Percentiles rank a stretch among this genome's conserved stretches.
phyloP scores from a whole-genome alignment of 2,888 invertebrate genomes.

The Hecatera dysodea region DNA sequence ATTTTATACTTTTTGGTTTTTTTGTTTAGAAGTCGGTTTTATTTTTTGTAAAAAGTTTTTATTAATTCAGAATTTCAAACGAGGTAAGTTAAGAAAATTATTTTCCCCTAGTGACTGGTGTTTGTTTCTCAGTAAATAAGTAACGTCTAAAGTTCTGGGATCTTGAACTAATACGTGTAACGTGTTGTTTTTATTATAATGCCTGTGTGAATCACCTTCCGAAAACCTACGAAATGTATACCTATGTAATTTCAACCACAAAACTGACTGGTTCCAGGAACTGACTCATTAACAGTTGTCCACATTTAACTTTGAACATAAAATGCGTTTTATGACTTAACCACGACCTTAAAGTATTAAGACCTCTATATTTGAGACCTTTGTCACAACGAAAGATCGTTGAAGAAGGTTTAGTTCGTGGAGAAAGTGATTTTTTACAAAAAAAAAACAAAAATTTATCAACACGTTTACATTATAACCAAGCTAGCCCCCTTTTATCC shows the following conservation, averaged over 20 bases:
- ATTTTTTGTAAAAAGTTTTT: too few species aligned
- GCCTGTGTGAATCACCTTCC: slow-evolving; percentile 32
- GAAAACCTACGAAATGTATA: slow-evolving; percentile 20
- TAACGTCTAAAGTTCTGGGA: too few species aligned
- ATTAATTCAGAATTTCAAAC: too few species aligned
- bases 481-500: too few species aligned
- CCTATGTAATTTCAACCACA: background rate
- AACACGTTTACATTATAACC: too few species aligned
- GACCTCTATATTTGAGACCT: slow-evolving; percentile 37
- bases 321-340: slow-evolving; percentile 54
- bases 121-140: too few species aligned
- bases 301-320: slow-evolving; percentile 45
- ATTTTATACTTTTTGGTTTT: too few species aligned
- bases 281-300: slow-evolving; percentile 25
- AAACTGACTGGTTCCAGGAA: slow-evolving; percentile 39
- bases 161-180: background rate
- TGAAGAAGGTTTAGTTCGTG: slow-evolving; percentile 35
- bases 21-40: too few species aligned
- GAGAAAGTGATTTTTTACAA: too few species aligned
- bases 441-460: too few species aligned
- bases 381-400: background rate
- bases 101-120: too few species aligned
- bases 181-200: background rate
- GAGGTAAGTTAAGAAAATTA: too few species aligned
- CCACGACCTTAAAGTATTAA: slow-evolving; percentile 52